Evolutionary conservation across 2,113 vertebrate species (phyloP).

Genomic region (Paramormyrops kingsleyae): DNA sequence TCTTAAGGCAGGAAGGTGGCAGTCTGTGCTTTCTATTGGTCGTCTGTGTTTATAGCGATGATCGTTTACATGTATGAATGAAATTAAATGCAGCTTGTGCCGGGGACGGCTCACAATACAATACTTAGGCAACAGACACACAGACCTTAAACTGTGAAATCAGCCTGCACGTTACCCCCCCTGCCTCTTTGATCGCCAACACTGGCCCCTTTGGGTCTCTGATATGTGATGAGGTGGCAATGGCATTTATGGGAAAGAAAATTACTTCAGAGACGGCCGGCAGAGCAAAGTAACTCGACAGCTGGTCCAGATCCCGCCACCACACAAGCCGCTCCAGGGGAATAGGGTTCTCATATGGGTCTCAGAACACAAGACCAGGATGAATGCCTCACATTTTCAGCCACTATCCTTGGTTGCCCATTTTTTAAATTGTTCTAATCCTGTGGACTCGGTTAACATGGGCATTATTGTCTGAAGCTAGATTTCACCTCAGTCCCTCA

Average conservation of each 20-base stretch:
- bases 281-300: conserved; percentile 23
- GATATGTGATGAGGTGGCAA: conserved; percentile 42
- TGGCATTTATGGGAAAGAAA: conserved; percentile 30
- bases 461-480: neutral
- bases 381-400: neutral
- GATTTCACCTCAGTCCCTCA: neutral
- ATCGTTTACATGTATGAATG: neutral
- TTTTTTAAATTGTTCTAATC: neutral
- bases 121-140: neutral
- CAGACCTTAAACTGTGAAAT: neutral
- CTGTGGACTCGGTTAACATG: neutral
- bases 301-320: conserved; percentile 25
- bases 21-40: neutral
- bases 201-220: conserved; percentile 20
- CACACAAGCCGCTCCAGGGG: neutral
- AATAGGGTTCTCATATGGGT: neutral
- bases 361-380: neutral
- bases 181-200: neutral
- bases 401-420: neutral
- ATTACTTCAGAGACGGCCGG: conserved; percentile 26
- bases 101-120: neutral
- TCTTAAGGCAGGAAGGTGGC: neutral
- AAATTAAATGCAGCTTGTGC: neutral
- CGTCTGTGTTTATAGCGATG: neutral
- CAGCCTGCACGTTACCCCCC: neutral